Evolutionary conservation across 2,797 vertebrate genomes (phyloP), one percentile per base, ranked within the genome.

Genomic region (Amblyopsis hoosieri): DNA sequence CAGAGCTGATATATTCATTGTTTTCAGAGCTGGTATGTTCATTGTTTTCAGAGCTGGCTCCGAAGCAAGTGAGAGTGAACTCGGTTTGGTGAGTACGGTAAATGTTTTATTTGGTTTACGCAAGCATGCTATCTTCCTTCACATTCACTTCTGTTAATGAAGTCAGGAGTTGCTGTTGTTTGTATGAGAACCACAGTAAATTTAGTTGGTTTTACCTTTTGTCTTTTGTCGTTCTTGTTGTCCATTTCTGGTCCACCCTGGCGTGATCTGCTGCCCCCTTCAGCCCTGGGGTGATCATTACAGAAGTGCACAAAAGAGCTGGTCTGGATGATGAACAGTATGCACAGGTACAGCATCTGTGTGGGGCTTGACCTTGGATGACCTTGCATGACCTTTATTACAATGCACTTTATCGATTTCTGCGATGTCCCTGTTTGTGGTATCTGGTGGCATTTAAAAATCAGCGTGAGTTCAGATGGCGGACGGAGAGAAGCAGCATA

Each of bases 211-310:
- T 11, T 45, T 33, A 33, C 45, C 54, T 1, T 49, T 46, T 42
- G 3, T 48, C n/a, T 12, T 4, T 48, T 48, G 4, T 15, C 23
- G 23, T 55, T 37, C 5, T 37, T 37, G 33, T 37, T 19, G 8
- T 23, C 12, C 6, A 11, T 54, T 2, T 54, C n/a, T 0, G 0
- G 42, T 54, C 15, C 5, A 6, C 7, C 4, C 0, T 42, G 2
- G 37, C 1, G 31, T 56, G 5, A 57, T 1, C 54, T 42, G 0
- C 0, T 56, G 13, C 11, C 47, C 29, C 76, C 64, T 56, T 52
- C 75, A 95, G 94, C 62, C 94, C 94, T 2, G 94, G 94, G 47
- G 94, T 94, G 60, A 94, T 94, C 62, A 5, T 94, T 60, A 94
- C 93, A n/a, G 93, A 94, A 0, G 88, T 95, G 63, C 94, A 94